Base-by-base conservation (phyloP, 2,797 vertebrate genomes). In the Balearica regulorum region DNA sequence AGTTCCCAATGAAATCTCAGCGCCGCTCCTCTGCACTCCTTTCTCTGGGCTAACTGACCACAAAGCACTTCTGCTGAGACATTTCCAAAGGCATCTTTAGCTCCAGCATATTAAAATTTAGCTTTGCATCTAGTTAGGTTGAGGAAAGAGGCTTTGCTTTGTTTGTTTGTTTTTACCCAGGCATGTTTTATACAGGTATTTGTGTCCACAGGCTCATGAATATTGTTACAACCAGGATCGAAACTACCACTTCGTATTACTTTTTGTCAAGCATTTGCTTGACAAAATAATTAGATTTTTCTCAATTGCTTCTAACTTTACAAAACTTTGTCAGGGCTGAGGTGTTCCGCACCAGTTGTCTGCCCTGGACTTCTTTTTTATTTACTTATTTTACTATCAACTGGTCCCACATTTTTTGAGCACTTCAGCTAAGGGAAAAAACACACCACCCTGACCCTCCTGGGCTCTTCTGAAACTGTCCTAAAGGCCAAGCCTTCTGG, bases 1-100 rank as follows among this genome's bases (percentile, higher is more conserved):
- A 91, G 75, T 3, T 94, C 78, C 87, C 53, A 10, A 2, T 33
- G 81, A 64, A 83, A 77, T 37, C 92, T 43, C 78, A 24, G 87
- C 9, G 1, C 51, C 4, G 1, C 73, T 91, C 26, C 46, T 35
- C 78, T 10, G 20, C 5, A 0, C 60, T 80, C 49, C 28, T 80
- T 60, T 83, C 90, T 85, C 89, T 87, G 64, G 53, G 84, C 61
- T 92, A 71, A 72, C 55, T 72, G 72, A 69, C 37, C 81, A 83
- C 65, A 41, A 31, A 87, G 28, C 28, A 12, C 20, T 24, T 89
- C 75, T 80, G 86, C 69, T 37, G 58, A 90, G 76, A 69, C 43
- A 15, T 89, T 54, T 53, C 83, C 68, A 73, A 12, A 1, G 21
- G 15, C 48, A 17, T 9, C 73, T 28, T 70, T 14, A 43, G 44